Conservation (phyloP, 2,113 vertebrate genomes). For the Notarius quadriscutis region DNA sequence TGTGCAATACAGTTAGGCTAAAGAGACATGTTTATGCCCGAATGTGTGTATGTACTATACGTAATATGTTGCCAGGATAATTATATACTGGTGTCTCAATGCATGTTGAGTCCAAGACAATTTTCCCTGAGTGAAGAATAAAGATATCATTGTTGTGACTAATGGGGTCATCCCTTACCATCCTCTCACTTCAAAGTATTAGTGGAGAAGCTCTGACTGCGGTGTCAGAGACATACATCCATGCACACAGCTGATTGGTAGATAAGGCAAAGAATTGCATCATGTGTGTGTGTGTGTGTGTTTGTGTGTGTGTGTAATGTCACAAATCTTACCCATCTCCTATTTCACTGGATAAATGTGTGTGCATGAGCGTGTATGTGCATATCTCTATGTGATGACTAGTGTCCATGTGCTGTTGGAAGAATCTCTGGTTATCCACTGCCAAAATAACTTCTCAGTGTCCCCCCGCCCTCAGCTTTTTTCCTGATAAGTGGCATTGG, state of each 20-base stretch:
- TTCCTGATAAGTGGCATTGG: conserved; percentile 63
- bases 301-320: background rate
- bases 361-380: background rate
- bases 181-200: background rate
- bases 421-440: conserved; percentile 65
- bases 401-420: conserved; percentile 54
- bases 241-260: conserved; percentile 11
- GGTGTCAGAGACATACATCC: background rate
- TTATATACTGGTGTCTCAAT: background rate
- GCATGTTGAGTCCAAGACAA: background rate
- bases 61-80: background rate
- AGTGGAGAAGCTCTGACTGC: background rate
- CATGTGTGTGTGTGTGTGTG: background rate
- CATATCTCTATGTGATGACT: conserved; percentile 8
- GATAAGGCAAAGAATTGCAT: conserved; percentile 35
- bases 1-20: background rate
- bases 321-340: conserved; percentile 21
- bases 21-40: background rate
- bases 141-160: background rate
- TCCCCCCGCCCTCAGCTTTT: conserved; percentile 14
- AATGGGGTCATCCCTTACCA: background rate
- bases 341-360: conserved; percentile 8
- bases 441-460: conserved; percentile 68
- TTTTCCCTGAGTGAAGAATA: background rate
- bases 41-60: background rate